These are phyloP conservation scores for Pangasius larnaudii DNA, from an alignment of 2,797 vertebrate genomes.

Conservation along the genomic window DNA sequence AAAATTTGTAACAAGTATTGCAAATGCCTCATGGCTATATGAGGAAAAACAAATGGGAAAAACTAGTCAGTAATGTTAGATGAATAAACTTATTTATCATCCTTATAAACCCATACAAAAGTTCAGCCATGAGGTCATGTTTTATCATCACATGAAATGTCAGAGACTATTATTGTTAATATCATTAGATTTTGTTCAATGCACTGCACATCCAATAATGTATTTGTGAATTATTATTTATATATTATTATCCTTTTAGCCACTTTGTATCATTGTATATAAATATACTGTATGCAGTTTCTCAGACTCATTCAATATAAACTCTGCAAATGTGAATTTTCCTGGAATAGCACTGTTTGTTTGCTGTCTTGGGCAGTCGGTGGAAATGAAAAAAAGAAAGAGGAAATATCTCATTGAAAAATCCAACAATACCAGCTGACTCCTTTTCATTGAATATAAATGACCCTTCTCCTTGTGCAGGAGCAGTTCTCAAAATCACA, in stretches of 20 bases:
- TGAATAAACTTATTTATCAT: neutral
- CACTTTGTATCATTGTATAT: neutral
- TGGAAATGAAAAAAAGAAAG: neutral
- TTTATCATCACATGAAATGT: conserved; percentile 1
- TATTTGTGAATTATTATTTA: neutral
- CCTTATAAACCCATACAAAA: neutral
- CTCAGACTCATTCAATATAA: neutral
- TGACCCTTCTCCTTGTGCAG: neutral
- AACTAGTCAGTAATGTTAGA: too few relatives aligned
- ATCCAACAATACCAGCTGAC: neutral
- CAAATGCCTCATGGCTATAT: neutral
- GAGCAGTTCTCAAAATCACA: neutral
- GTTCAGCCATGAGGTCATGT: neutral
- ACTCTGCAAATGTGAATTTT: neutral
- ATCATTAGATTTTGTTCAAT: neutral
- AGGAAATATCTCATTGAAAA: neutral
- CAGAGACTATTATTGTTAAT: too few relatives aligned
- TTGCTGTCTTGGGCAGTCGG: neutral
- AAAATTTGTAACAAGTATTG: neutral
- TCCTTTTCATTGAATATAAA: neutral
- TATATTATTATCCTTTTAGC: neutral
- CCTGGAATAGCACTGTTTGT: neutral
- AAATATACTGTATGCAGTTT: neutral
- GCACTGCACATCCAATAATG: neutral
- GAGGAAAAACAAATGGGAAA: neutral